Conservation (phyloP, 2,113 vertebrate species). For the Hipposideros armiger region DNA sequence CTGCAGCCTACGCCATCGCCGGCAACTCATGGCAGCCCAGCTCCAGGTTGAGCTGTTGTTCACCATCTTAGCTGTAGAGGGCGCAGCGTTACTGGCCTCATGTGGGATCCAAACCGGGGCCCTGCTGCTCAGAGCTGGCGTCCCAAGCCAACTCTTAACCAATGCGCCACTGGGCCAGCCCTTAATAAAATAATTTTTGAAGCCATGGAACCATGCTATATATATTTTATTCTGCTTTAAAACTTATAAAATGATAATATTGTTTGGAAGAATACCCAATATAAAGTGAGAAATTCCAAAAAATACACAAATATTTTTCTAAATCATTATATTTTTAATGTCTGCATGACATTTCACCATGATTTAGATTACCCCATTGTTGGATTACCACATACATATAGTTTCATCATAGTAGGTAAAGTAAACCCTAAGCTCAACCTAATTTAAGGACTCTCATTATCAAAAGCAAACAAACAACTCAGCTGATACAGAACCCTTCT, state of each 20-base stretch:
- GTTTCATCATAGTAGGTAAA: not conserved
- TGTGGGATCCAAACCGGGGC: too few species aligned
- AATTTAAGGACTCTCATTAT: not conserved
- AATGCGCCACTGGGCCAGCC: too few species aligned
- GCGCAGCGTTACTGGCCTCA: too few species aligned
- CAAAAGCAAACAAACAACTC: slow-evolving; percentile 40
- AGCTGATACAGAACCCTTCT: not conserved
- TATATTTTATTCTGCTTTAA: not conserved
- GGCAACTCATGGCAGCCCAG: too few species aligned
- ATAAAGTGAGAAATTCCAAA: not conserved
- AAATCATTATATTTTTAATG: not conserved
- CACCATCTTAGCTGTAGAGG: too few species aligned
- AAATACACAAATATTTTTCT: not conserved
- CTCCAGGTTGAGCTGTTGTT: too few species aligned
- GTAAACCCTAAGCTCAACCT: not conserved
- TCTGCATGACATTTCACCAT: not conserved
- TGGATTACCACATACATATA: not conserved
- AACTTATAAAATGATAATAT: not conserved
- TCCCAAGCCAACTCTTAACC: too few species aligned
- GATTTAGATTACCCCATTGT: not conserved
- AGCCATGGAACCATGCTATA: not conserved
- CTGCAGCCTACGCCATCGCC: too few species aligned
- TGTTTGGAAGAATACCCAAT: not conserved
- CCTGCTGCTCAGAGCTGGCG: too few species aligned
- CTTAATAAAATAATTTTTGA: not conserved